Base-by-base conservation (phyloP, 2,113 vertebrate species). In the Campylomormyrus numenius region DNA sequence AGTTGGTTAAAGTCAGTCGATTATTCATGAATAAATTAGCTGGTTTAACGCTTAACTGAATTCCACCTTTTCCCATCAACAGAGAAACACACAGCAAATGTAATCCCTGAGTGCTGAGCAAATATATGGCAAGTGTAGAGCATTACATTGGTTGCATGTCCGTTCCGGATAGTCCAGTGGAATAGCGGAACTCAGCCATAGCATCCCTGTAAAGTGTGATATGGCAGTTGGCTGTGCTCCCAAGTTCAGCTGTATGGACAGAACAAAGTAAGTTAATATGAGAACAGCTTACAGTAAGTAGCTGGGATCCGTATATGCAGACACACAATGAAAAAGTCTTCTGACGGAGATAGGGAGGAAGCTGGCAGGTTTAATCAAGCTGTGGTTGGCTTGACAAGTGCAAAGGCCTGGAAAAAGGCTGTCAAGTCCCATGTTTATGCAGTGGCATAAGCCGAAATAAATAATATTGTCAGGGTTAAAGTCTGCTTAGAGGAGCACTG, bases 291-390 rank as follows among this genome's bases (percentile, higher is more conserved):
- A 74, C 90, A 92, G 92, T 92, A 93, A 94, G 91, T 86, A 89
- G 92, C 92, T 89, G 88, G 88, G 91, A 90, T 90, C 90, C 56
- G 83, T 92, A 90, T 90, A 88, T 48, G 46, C 35, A 46, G 0
- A 31, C 90, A 90, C 91, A 89, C 92, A 87, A 93, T 92, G 89
- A 52, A 90, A 91, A 88, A 56, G 91, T 89, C 46, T 27, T 90
- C 92, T 93, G 91, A 62, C 0, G 35, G 45, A 89, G 58, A 90
- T 89, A 91, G 58, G 58, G 90, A 87, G 80, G 80, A 50, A 84
- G 93, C 93, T 92, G 93, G 94, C 94, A 93, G 92, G 93, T 94
- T 93, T 94, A 95, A 94, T 95, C 93, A 94, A 94, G 92, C 92
- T 91, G 85, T 92, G 93, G 92, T 90, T 46, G 84, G 87, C 88